Conservation (phyloP, 2,113 vertebrate genomes). For the mouse (Mus musculus) region DNA sequence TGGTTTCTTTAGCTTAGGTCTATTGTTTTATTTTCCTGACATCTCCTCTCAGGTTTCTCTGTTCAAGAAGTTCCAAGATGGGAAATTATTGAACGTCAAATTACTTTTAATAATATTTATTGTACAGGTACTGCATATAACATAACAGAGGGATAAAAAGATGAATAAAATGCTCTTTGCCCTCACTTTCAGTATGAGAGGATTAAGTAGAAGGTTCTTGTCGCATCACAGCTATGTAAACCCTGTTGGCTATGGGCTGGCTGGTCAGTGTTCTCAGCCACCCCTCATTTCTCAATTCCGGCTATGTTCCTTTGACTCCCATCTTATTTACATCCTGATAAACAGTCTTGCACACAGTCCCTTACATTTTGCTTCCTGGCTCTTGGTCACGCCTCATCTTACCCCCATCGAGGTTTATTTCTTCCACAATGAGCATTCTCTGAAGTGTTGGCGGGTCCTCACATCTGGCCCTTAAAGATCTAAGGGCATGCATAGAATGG, state of each 20-base stretch:
- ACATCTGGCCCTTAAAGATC: background rate
- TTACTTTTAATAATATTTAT: constrained; percentile 9
- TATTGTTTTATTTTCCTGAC: background rate
- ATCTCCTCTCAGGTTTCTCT: background rate
- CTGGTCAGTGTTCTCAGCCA: background rate
- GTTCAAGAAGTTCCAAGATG: background rate
- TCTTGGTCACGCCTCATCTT: background rate
- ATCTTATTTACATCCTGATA: background rate
- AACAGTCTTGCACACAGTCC: background rate
- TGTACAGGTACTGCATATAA: background rate
- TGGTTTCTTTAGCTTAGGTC: background rate
- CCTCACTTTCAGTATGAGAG: background rate
- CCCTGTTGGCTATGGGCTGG: background rate
- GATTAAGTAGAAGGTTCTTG: background rate
- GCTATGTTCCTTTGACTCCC: background rate
- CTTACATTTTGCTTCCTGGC: background rate
- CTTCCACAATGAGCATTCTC: background rate
- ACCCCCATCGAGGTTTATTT: background rate
- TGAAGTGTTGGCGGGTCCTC: background rate
- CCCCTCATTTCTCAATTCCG: background rate
- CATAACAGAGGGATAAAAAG: constrained; percentile 9
- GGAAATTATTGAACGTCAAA: background rate
- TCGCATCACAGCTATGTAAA: background rate
- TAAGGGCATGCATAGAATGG: background rate
- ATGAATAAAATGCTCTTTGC: background rate